Conservation (phyloP, 2,888 invertebrate species). For the Chrysina gloriosa region DNA sequence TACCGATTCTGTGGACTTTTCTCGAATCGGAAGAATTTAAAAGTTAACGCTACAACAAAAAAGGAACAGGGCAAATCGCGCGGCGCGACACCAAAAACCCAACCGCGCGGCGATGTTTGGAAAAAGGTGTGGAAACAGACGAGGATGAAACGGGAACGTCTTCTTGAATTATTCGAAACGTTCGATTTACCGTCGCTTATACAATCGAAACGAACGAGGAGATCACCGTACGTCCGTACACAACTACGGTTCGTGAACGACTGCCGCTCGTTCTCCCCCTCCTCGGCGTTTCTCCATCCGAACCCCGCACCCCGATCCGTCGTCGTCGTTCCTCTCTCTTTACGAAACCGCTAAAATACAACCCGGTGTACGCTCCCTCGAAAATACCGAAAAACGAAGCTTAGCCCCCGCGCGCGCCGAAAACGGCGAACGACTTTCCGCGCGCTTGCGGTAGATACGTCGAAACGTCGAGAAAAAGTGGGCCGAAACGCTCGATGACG, state of each 20-base stretch:
- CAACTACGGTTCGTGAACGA: constrained; percentile 58
- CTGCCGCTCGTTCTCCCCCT: constrained; percentile 55
- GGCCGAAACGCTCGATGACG: constrained; percentile 12
- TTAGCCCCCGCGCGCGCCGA: not conserved
- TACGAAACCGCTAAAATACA: constrained; percentile 63
- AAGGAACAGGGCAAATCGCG: too few species aligned
- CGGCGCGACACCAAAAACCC: too few species aligned
- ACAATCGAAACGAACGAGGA: not conserved
- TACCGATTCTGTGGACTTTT: too few species aligned
- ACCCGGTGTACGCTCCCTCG: constrained; percentile 52
- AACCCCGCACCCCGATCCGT: constrained; percentile 35
- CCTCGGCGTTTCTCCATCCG: constrained; percentile 32
- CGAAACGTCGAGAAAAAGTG: constrained; percentile 52
- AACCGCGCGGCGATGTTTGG: too few species aligned
- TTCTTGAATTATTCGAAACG: too few species aligned
- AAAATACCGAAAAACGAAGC: not conserved
- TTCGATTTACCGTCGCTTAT: too few species aligned
- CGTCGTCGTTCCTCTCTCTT: constrained; percentile 20
- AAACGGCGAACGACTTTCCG: not conserved
- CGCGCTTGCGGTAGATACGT: constrained; percentile 40
- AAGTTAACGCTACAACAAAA: too few species aligned
- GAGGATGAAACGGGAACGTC: too few species aligned
- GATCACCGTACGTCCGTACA: constrained; percentile 50
- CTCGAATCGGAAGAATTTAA: too few species aligned
- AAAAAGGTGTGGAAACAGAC: too few species aligned